Evolutionary conservation across 2,797 vertebrate genomes (phyloP).

Genomic region (Poeciliopsis gracilis): DNA sequence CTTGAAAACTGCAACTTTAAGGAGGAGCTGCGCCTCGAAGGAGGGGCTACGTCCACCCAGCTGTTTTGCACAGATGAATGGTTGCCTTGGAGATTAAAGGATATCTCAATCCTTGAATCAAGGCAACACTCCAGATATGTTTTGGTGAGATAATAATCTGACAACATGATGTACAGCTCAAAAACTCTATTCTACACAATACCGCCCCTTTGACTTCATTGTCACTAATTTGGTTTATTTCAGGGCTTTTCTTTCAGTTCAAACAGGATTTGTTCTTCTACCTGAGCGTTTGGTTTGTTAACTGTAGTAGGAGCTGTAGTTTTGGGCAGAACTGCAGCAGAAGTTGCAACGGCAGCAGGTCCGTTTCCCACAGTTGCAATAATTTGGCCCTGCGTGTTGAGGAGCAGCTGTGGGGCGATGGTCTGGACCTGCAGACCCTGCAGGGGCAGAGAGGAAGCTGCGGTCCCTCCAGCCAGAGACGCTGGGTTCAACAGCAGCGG

Average conservation of each 20-base stretch:
- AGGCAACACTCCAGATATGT: no score
- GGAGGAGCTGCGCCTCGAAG: no score
- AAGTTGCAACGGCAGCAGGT: constrained; percentile 75
- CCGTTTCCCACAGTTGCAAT: constrained; percentile 90
- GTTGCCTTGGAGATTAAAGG: no score
- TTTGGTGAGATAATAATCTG: no score
- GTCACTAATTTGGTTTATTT: neutral
- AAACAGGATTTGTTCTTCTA: constrained; percentile 25
- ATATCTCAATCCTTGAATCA: no score
- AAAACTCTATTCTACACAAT: no score
- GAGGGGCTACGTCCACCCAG: no score
- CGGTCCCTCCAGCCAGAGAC: constrained; percentile 79
- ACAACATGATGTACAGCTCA: no score
- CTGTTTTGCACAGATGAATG: no score
- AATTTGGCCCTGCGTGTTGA: constrained; percentile 95
- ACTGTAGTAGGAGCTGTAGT: constrained; percentile 67
- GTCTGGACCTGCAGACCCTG: constrained; percentile 90
- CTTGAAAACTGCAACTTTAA: no score
- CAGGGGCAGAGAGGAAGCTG: constrained; percentile 79
- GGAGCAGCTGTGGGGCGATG: constrained; percentile 89
- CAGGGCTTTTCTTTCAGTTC: neutral
- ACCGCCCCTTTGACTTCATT: no score
- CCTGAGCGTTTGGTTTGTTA: constrained; percentile 75
- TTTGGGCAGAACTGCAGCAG: constrained; percentile 83
- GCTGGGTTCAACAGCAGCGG: constrained; percentile 90